Percentiles rank a stretch among this genome's conserved stretches.
phyloP scores from a whole-genome alignment of 2,113 vertebrate genomes.

The Bos indicus region DNA sequence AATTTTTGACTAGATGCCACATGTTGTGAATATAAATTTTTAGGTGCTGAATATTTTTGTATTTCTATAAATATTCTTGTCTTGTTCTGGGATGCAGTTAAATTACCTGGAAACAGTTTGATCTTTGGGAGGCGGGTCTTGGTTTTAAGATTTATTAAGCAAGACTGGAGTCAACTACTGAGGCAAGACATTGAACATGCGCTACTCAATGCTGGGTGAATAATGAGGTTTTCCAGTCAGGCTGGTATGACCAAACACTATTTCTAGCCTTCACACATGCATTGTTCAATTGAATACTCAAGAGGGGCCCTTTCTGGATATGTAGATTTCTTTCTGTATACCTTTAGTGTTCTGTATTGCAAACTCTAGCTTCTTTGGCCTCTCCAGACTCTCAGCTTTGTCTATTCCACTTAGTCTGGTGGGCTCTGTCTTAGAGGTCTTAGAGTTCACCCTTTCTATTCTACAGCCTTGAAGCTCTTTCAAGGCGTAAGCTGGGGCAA shows the following conservation, averaged over 20 bases:
- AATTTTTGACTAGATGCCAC: neutral
- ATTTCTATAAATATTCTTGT: neutral
- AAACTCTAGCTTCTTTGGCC: neutral
- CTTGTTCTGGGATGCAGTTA: slow-evolving; percentile 1
- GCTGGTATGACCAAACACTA: neutral
- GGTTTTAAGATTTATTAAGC: neutral
- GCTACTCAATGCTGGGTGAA: neutral
- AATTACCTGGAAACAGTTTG: neutral
- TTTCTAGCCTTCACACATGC: neutral
- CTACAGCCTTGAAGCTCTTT: neutral
- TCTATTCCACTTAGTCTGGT: neutral
- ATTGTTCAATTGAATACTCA: neutral
- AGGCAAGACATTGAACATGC: neutral
- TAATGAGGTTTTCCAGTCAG: neutral
- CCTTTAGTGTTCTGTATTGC: neutral
- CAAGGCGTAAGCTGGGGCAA: neutral
- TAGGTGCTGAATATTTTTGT: neutral
- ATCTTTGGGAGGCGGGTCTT: neutral
- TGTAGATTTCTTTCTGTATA: neutral
- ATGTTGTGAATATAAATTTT: neutral
- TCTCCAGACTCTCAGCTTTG: neutral
- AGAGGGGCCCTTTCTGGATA: neutral
- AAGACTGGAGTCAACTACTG: neutral
- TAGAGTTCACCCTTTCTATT: neutral
- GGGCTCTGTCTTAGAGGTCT: neutral